Evolutionary conservation across 2,797 vertebrate species (phyloP), one percentile per base, ranked within the genome.

Genomic region (Thalassophryne amazonica): DNA sequence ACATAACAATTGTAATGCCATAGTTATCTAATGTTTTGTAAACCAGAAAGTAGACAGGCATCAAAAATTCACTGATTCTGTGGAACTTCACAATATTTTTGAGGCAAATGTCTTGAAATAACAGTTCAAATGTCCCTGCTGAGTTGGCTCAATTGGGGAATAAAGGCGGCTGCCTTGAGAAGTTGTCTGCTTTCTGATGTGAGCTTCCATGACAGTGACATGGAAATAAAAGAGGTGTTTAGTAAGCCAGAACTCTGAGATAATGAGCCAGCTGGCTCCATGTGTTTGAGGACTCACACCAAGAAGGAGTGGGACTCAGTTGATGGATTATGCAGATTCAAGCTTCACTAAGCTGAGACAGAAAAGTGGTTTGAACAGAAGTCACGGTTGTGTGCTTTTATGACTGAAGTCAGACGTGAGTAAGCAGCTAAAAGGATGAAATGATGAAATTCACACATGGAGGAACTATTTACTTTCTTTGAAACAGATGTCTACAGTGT

Each of bases 251-350:
- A 51, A 33, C 19, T 40, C 5, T 6, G 39, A 42, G 46, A 50
- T 48, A 42, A 48, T 12, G 13, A 10, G 6, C 40, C 9, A 46
- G 55, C 29, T 31, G 29, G 42, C 56, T 39, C 40, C 1, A 15
- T 22, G 43, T 39, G 56, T 72, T 57, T 55, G 18, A 42, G 43
- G 61, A 41, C 37, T 33, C 7, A 23, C 56, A 39, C 30, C 15
- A 7, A 53, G 39, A 7, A 53, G 39, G 29, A 4, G 21, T 6
- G 11, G 14, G 45, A 52, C 60, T 28, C 36, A 15, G 40, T 7
- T 14, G 19, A 29, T 3, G 52, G 68, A 68, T 77, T 75, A 77
- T 73, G 70, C 51, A 76, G 62, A 80, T 75, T 23, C 40, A 28
- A 28, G 53, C 48, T 48, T 43, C 30, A 40, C 52, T 43, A 25